Conservation (phyloP, 2,797 vertebrate genomes). For the Labeo calbasu region DNA sequence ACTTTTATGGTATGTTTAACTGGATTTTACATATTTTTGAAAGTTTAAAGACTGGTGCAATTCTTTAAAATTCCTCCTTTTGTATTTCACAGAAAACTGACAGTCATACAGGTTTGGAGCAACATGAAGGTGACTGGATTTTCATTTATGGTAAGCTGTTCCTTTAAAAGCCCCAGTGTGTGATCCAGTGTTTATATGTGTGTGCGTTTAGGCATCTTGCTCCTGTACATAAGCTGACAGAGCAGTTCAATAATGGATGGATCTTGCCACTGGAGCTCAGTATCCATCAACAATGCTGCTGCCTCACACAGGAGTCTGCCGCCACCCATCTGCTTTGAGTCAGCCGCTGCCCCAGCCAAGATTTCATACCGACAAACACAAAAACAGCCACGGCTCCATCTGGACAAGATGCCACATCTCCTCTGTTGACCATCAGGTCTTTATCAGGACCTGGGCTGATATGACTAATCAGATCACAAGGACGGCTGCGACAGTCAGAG, state of each 20-base stretch:
- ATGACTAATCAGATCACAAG: constrained; percentile 28
- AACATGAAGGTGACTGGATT: not conserved
- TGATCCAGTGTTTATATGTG: constrained; percentile 19
- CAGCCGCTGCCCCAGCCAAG: constrained; percentile 32
- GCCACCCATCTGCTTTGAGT: constrained; percentile 44
- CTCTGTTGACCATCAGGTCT: constrained; percentile 2
- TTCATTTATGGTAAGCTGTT: not conserved
- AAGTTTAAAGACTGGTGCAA: not conserved
- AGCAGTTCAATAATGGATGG: constrained; percentile 54
- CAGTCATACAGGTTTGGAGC: not conserved
- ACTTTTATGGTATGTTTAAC: not conserved
- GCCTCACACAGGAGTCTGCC: constrained; percentile 18
- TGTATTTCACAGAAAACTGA: not conserved
- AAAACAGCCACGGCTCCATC: constrained; percentile 33
- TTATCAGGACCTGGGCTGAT: constrained; percentile 2
- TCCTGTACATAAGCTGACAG: constrained; percentile 39
- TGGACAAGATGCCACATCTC: constrained; percentile 11
- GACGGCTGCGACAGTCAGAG: constrained; percentile 1
- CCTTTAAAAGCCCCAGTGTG: not conserved
- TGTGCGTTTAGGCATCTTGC: constrained; percentile 19
- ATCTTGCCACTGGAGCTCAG: constrained; percentile 40
- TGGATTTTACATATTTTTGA: not conserved
- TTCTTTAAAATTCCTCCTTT: not conserved
- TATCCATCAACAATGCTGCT: constrained; percentile 38
- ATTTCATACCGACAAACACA: constrained; percentile 21